Evolutionary conservation across 2,888 invertebrate genomes (phyloP).

Genomic region (Erebia epiphron): DNA sequence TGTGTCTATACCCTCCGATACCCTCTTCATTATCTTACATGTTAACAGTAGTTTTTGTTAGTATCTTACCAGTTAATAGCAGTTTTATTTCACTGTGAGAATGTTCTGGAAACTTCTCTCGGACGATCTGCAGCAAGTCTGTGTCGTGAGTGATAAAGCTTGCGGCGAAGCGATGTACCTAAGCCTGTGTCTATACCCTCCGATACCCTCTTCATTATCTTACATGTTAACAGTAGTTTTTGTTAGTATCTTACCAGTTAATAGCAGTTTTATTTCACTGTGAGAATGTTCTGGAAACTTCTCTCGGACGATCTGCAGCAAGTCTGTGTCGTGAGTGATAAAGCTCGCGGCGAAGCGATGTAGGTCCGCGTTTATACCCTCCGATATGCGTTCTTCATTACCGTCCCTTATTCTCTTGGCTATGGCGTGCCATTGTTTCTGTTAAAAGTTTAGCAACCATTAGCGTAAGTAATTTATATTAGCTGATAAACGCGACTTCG

Average conservation of each 20-base stretch:
- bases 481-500: no score
- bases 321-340: constrained; percentile 83
- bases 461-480: no score
- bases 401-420: constrained; percentile 68
- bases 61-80: constrained; percentile 76
- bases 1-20: constrained; percentile 42
- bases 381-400: constrained; percentile 43
- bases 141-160: constrained; percentile 84
- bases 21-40: constrained; percentile 43
- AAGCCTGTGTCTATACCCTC: constrained; percentile 47
- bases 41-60: no score
- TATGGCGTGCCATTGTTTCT: constrained; percentile 84
- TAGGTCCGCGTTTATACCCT: constrained; percentile 46
- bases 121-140: constrained; percentile 77
- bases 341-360: constrained; percentile 85
- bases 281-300: constrained; percentile 71
- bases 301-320: constrained; percentile 73
- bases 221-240: no score
- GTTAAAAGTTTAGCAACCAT: background rate
- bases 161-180: constrained; percentile 85
- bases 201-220: constrained; percentile 45
- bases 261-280: constrained; percentile 67
- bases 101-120: constrained; percentile 74
- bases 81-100: constrained; percentile 59
- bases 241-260: constrained; percentile 68